Evolutionary conservation across 2,113 vertebrate species (phyloP), one percentile per base, ranked within the genome.

Genomic region (Scatophagus argus): DNA sequence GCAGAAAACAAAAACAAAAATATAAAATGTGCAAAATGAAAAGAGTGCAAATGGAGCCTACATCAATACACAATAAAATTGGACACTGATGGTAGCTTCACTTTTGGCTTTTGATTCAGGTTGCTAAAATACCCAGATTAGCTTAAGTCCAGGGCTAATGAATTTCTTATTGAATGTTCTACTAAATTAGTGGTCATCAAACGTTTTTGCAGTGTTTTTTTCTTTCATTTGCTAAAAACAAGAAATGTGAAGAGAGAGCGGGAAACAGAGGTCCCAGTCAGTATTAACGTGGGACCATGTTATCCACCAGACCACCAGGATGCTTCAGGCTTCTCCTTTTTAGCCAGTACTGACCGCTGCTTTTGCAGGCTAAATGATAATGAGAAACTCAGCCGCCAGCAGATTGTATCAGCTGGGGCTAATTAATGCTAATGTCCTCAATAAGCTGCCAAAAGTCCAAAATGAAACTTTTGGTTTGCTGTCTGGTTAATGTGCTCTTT

Each of bases 1-100:
- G 79, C 58, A 25, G 4, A 82, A 81, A 65, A 70, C 31, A 74
- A 68, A 74, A 70, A 27, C 14, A 74, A 79, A 74, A 84, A 67
- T 46, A n/a, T n/a, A n/a, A n/a, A n/a, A n/a, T n/a, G n/a, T n/a
- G n/a, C n/a, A n/a, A n/a, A n/a, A n/a, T n/a, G n/a, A 63, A 39
- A 64, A 81, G 63, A 4, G 21, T 73, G 49, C 19, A 74, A 72
- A 83, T 80, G 1, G 67, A 62, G 31, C 41, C 16, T 31, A 43
- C 60, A 21, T 17, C 31, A 54, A 65, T 43, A 31, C 14, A 12
- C 21, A 16, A 61, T 17, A 21, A 39, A 8, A 11, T 23, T 38
- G 29, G 3, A n/a, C 17, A 72, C 21, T 62, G 31, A 25, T 31
- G n/a, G 25, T 16, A 60, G 9, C 4, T 36, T 51, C 19, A 38